Percentiles rank a stretch among this genome's conserved stretches.
These are phyloP conservation scores for Bombus ignitus DNA, from an alignment of 1,140 invertebrate species.

Conservation along the genomic window DNA sequence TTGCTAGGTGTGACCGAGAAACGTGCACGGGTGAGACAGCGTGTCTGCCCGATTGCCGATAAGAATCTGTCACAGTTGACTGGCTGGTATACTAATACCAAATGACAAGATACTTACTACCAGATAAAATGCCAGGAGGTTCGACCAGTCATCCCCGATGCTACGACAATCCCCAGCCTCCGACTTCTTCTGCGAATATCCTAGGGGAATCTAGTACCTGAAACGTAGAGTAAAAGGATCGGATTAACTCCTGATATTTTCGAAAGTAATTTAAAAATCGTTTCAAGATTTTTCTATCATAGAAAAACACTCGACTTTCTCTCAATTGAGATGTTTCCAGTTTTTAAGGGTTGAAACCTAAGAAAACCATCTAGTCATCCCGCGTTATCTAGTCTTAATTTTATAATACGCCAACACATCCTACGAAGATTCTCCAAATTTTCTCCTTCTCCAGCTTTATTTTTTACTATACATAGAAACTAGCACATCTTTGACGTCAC, in stretches of 20 bases:
- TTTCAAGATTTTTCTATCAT: no score
- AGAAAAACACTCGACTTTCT: neutral
- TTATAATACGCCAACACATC: no score
- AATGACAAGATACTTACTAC: slow-evolving; percentile 72
- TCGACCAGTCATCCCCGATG: slow-evolving; percentile 66
- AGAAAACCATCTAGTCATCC: no score
- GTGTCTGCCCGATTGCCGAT: slow-evolving; percentile 75
- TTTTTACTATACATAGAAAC: no score
- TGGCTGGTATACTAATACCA: slow-evolving; percentile 68
- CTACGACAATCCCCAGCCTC: slow-evolving; percentile 33
- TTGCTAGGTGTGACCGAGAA: slow-evolving; percentile 64
- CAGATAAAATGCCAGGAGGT: slow-evolving; percentile 76
- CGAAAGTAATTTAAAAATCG: neutral
- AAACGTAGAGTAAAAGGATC: neutral
- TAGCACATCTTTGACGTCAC: no score
- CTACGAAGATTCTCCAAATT: no score
- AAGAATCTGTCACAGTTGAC: slow-evolving; percentile 77
- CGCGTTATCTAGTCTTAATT: no score
- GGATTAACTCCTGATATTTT: neutral
- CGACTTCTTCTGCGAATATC: slow-evolving; percentile 25
- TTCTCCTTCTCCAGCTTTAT: no score
- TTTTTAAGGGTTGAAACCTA: neutral
- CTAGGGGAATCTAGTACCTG: neutral
- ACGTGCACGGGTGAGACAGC: slow-evolving; percentile 72
- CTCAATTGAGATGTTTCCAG: neutral